Conservation (phyloP, 35 echinoderm and acorn worm species). For the Heliocidaris erythrogramma region DNA sequence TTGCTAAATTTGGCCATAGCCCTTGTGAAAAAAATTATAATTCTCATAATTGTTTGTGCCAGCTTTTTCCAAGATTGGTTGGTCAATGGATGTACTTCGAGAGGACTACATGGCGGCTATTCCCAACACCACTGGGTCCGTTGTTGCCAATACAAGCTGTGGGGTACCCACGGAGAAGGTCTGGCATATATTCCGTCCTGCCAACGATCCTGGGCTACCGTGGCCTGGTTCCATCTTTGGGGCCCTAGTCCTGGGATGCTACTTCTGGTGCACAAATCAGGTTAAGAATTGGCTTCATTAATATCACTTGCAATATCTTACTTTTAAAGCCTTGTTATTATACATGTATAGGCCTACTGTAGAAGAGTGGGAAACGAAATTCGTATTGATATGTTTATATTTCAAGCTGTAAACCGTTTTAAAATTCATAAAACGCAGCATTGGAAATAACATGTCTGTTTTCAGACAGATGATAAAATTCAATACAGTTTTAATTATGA, state of each 20-base stretch:
- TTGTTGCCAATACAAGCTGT: conserved; percentile 42
- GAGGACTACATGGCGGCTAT: conserved; percentile 56
- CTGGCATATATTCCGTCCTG: conserved; percentile 53
- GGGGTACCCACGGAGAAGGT: conserved; percentile 20
- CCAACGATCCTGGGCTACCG: conserved; percentile 12
- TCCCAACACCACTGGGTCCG: conserved; percentile 55
- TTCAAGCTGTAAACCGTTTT: too few relatives aligned
- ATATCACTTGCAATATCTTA: background rate
- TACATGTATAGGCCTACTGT: too few relatives aligned
- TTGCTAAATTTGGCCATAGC: too few relatives aligned
- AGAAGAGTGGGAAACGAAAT: too few relatives aligned
- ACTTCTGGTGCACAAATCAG: conserved; percentile 78
- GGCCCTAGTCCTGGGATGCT: conserved; percentile 50
- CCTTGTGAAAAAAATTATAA: background rate
- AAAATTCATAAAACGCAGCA: too few relatives aligned
- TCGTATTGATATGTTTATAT: too few relatives aligned
- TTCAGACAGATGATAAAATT: too few relatives aligned
- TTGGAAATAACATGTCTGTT: too few relatives aligned
- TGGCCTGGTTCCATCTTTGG: conserved; percentile 68
- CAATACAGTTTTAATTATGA: too few relatives aligned
- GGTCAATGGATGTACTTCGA: conserved; percentile 49
- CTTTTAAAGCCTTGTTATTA: too few relatives aligned
- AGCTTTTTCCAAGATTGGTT: conserved; percentile 61
- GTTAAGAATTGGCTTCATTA: conserved; percentile 28
- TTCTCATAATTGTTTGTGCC: background rate